Percentiles rank a stretch among this genome's conserved stretches.
These are phyloP conservation scores for Bombus cullumanus DNA, from an alignment of 1,140 invertebrate species.

Conservation along the genomic window DNA sequence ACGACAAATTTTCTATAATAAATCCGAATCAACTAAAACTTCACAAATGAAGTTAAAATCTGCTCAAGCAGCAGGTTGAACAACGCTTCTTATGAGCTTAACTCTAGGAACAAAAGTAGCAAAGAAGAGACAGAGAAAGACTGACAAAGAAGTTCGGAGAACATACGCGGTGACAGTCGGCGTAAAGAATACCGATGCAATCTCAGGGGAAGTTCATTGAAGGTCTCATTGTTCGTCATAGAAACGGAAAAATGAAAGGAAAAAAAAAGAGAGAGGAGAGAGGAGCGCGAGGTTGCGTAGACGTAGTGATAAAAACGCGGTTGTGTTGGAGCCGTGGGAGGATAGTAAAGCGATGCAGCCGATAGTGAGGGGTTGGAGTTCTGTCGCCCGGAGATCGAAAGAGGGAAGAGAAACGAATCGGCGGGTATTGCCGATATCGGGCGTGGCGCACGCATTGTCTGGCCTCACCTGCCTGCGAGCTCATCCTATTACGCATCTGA, in stretches of 20 bases:
- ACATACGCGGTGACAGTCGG: background rate
- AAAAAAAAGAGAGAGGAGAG: background rate
- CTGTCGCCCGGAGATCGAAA: conserved; percentile 23
- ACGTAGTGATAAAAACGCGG: conserved; percentile 11
- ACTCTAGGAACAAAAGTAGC: background rate
- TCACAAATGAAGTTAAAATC: too few relatives aligned
- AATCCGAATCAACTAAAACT: too few relatives aligned
- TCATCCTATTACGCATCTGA: conserved; percentile 56
- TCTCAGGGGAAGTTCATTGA: conserved; percentile 19
- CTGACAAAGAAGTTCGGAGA: too few relatives aligned
- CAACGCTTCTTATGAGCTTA: background rate
- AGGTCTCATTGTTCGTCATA: conserved; percentile 35
- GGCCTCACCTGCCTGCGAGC: conserved; percentile 29
- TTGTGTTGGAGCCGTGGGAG: background rate
- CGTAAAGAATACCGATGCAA: background rate
- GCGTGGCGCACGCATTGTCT: conserved; percentile 54
- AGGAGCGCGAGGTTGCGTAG: background rate
- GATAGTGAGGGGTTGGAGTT: background rate
- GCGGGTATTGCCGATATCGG: conserved; percentile 55
- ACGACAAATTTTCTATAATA: too few relatives aligned
- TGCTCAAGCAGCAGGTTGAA: background rate
- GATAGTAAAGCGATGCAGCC: conserved; percentile 28
- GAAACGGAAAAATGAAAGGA: background rate
- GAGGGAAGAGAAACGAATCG: conserved; percentile 54
- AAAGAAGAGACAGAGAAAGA: background rate